Evolutionary conservation across 2,797 vertebrate species (phyloP).

Genomic region (Strix occidentalis): DNA sequence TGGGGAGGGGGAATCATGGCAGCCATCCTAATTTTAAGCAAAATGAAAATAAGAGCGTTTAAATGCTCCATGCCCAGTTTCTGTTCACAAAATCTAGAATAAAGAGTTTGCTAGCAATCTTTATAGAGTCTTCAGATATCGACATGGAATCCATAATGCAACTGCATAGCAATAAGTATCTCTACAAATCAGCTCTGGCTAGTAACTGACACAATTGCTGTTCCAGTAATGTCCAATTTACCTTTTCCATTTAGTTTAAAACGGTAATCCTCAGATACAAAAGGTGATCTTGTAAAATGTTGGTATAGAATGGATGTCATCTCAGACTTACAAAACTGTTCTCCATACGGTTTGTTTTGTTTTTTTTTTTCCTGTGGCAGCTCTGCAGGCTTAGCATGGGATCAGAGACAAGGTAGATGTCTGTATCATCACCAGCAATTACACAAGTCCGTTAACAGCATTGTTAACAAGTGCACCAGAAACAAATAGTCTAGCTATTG

Average conservation of each 20-base stretch:
- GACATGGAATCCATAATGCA: background rate
- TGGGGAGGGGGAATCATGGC: background rate
- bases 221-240: background rate
- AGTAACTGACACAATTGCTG: background rate
- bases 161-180: background rate
- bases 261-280: background rate
- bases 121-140: background rate
- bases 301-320: background rate
- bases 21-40: slow-evolving; percentile 8
- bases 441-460: background rate
- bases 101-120: background rate
- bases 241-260: background rate
- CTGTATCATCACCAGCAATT: background rate
- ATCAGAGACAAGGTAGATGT: background rate
- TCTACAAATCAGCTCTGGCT: background rate
- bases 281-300: background rate
- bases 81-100: background rate
- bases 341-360: background rate
- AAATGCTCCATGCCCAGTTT: background rate
- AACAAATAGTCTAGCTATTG: background rate
- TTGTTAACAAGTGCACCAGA: background rate
- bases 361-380: background rate
- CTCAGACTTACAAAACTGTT: background rate
- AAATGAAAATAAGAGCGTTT: background rate
- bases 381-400: background rate